Evolutionary conservation across 2,797 vertebrate genomes (phyloP).

Genomic region (Poecilia picta): DNA sequence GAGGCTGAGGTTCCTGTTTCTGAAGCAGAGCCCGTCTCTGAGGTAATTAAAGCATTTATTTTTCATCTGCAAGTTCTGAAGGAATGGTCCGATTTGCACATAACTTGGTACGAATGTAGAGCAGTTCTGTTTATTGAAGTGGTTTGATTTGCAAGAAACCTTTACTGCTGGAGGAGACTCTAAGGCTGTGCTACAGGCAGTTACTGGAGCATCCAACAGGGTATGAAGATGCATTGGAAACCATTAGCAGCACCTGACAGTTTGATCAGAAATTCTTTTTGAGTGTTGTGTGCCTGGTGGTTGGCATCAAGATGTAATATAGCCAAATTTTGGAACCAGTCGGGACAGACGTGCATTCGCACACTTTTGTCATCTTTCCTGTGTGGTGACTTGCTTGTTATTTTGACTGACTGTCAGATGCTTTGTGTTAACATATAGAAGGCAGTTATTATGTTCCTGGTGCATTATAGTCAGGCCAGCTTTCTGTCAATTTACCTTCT

Average conservation of each 20-base stretch:
- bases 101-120: neutral
- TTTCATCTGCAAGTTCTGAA: neutral
- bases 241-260: neutral
- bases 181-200: neutral
- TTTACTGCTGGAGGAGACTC: neutral
- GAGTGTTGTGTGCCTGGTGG: neutral
- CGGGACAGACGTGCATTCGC: neutral
- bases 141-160: neutral
- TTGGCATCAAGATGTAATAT: neutral
- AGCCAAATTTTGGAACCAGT: neutral
- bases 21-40: slow-evolving; percentile 44
- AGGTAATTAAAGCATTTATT: slow-evolving; percentile 44
- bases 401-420: neutral
- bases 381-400: neutral
- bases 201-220: neutral
- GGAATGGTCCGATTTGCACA: neutral
- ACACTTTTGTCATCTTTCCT: neutral
- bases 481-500: neutral
- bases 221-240: neutral
- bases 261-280: neutral
- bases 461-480: neutral
- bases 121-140: neutral
- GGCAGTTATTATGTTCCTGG: neutral
- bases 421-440: neutral
- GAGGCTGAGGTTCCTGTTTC: slow-evolving; percentile 50